These are phyloP conservation scores for Sitta europaea DNA, from an alignment of 2,113 vertebrate species.

Conservation along the genomic window DNA sequence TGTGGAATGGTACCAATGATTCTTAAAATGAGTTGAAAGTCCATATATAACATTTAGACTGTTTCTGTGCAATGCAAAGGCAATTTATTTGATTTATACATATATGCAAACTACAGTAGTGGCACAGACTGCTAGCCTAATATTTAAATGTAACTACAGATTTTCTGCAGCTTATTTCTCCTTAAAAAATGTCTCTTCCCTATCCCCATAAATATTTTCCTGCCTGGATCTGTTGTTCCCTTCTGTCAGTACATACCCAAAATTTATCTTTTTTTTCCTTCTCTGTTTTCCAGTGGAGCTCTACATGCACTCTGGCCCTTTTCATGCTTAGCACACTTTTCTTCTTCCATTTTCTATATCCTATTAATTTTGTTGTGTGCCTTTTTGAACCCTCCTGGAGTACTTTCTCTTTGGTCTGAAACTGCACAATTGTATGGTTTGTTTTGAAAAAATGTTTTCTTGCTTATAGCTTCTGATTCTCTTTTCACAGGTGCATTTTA, in stretches of 20 bases:
- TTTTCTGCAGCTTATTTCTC: neutral
- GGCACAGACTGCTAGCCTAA: neutral
- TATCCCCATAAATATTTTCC: neutral
- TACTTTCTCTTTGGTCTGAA: neutral
- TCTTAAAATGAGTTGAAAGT: neutral
- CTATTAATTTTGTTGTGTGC: neutral
- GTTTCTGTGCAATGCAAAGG: neutral
- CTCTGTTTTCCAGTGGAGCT: neutral
- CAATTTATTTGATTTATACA: neutral
- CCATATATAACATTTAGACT: neutral
- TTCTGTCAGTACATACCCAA: neutral
- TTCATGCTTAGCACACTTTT: neutral
- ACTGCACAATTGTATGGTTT: neutral
- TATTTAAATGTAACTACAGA: neutral
- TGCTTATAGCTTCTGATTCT: neutral
- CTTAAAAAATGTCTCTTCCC: neutral
- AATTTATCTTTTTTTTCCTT: neutral
- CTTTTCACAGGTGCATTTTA: neutral
- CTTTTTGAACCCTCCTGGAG: neutral
- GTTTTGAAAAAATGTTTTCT: neutral
- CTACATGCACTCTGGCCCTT: neutral
- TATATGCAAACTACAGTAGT: neutral
- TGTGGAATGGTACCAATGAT: neutral
- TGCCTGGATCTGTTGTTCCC: neutral
- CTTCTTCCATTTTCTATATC: neutral